Conservation (phyloP, 1,140 invertebrate species). For the Plutomurus gul region DNA sequence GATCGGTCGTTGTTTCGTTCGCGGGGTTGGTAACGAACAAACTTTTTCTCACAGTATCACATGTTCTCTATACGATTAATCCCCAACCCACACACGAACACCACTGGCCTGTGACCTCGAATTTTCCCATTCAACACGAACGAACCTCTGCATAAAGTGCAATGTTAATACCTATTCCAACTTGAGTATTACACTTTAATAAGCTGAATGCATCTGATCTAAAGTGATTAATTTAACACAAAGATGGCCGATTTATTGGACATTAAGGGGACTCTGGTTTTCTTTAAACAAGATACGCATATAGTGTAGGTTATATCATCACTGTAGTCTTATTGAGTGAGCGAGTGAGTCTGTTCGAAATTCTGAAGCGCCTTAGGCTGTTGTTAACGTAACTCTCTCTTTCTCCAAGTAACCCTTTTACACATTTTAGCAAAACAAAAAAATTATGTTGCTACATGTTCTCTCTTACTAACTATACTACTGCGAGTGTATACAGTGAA, state of each 20-base stretch:
- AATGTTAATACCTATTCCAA: background rate
- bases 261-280: background rate
- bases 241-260: constrained; percentile 6
- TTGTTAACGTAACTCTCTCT: background rate
- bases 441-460: constrained; percentile 3
- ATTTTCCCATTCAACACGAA: background rate
- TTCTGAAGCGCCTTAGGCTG: constrained; percentile 15
- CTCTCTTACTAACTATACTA: too few relatives aligned
- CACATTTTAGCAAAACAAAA: background rate
- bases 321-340: background rate
- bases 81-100: background rate
- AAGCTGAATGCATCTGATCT: background rate
- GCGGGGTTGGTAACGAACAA: background rate
- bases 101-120: background rate
- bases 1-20: too few relatives aligned
- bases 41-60: background rate
- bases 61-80: background rate
- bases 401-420: background rate
- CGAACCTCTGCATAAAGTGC: background rate
- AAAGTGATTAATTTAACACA: background rate
- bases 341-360: background rate
- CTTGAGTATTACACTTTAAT: background rate
- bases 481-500: too few relatives aligned
- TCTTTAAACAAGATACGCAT: background rate
- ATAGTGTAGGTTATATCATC: background rate